A percentile compares a stretch with the other conserved stretches of the same genome.
phyloP scores from a whole-genome alignment of 1,140 invertebrate genomes.

The Pseudomyrmex cubaensis region DNA sequence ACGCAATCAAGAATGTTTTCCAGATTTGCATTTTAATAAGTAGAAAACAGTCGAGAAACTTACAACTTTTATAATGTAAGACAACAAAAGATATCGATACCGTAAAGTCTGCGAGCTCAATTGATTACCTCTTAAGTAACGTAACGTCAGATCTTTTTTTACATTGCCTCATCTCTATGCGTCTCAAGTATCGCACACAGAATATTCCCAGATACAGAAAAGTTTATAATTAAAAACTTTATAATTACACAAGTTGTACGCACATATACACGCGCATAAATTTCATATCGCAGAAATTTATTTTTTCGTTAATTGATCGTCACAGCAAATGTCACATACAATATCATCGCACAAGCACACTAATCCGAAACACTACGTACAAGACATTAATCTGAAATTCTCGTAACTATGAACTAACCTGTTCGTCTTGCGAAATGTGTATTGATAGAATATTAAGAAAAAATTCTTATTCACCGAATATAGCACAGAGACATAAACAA shows the following conservation, averaged over 20 bases:
- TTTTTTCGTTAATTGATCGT: slow-evolving; percentile 36
- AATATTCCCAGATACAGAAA: slow-evolving; percentile 10
- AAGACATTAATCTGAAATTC: slow-evolving; percentile 27
- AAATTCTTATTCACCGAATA: background rate
- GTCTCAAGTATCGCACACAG: slow-evolving; percentile 6
- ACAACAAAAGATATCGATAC: slow-evolving; percentile 17
- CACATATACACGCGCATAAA: slow-evolving; percentile 53
- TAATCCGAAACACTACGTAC: slow-evolving; percentile 7
- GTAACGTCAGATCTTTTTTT: slow-evolving; percentile 32
- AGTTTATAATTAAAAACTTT: background rate
- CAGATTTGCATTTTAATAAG: slow-evolving; percentile 52
- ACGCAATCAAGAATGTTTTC: slow-evolving; percentile 24
- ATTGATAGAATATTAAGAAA: background rate
- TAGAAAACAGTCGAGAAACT: background rate
- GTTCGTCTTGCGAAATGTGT: slow-evolving; percentile 14
- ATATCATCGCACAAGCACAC: slow-evolving; percentile 13
- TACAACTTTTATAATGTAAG: slow-evolving; percentile 37
- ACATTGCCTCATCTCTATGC: slow-evolving; percentile 14
- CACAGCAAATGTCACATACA: slow-evolving; percentile 36
- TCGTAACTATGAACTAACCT: slow-evolving; percentile 7
- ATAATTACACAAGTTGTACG: slow-evolving; percentile 42
- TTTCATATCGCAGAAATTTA: slow-evolving; percentile 7
- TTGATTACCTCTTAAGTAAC: slow-evolving; percentile 25
- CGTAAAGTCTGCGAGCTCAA: slow-evolving; percentile 22
- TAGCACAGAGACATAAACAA: background rate